Percentiles rank a stretch among this genome's conserved stretches.
Conservation (phyloP, 2,888 invertebrate genomes). For the Drosophila paramelanica region DNA sequence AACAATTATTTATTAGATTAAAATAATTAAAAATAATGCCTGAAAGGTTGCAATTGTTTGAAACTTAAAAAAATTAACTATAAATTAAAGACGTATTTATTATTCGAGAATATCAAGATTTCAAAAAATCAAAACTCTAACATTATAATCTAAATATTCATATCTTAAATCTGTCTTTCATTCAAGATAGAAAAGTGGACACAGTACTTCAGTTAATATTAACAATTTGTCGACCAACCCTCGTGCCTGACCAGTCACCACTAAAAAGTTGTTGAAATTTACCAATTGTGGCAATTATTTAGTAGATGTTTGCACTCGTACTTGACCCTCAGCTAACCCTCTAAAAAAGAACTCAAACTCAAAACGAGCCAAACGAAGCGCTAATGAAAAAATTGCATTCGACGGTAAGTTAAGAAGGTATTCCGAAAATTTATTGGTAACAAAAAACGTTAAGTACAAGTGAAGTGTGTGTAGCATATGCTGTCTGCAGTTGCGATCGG, state of each 20-base stretch:
- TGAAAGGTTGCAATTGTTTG: no score
- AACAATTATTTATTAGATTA: no score
- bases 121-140: no score
- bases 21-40: no score
- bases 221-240: conserved; percentile 12
- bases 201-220: neutral
- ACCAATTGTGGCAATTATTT: conserved; percentile 71
- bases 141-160: no score
- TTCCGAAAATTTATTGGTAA: conserved; percentile 72
- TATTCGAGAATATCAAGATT: no score
- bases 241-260: conserved; percentile 41
- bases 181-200: neutral
- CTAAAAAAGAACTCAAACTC: conserved; percentile 22
- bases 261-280: conserved; percentile 75
- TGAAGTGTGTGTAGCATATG: conserved; percentile 71
- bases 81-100: no score
- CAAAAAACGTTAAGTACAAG: conserved; percentile 43
- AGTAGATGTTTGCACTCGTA: conserved; percentile 55
- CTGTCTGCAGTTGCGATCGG: conserved; percentile 32
- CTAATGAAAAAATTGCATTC: conserved; percentile 74
- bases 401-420: conserved; percentile 67
- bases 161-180: no score
- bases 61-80: no score
- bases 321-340: conserved; percentile 49
- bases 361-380: conserved; percentile 46